These are phyloP conservation scores for Uropsilus gracilis DNA, from an alignment of 2,113 vertebrate genomes.

Conservation along the genomic window DNA sequence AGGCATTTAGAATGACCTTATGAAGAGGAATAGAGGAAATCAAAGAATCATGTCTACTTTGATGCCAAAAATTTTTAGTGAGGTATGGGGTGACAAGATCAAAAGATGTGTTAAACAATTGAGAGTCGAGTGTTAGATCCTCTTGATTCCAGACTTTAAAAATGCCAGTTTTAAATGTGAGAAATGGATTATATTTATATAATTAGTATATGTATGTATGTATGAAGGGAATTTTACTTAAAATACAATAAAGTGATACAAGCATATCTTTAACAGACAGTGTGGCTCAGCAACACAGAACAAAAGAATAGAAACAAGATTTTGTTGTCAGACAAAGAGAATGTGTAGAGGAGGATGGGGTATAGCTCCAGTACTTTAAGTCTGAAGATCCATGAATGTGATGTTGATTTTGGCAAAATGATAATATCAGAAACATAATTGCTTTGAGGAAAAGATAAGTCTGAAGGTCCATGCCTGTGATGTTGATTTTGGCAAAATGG, in stretches of 20 bases:
- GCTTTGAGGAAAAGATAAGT: neutral
- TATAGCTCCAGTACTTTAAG: neutral
- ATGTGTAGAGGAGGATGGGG: neutral
- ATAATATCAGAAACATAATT: neutral
- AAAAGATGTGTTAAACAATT: neutral
- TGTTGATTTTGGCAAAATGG: neutral
- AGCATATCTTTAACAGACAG: neutral
- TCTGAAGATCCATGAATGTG: neutral
- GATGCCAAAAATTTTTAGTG: neutral
- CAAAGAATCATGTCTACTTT: neutral
- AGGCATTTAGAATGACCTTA: neutral
- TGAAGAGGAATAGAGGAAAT: neutral
- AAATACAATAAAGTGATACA: neutral
- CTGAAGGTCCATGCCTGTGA: no score
- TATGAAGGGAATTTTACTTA: neutral
- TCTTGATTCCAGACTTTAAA: neutral
- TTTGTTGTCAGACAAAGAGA: neutral
- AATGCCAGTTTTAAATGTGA: neutral
- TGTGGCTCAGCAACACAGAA: neutral
- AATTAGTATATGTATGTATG: neutral
- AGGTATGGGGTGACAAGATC: neutral
- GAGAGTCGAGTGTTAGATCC: neutral
- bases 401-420: neutral
- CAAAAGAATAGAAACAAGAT: neutral
- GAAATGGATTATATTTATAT: neutral